Percentiles rank a stretch among this genome's conserved stretches.
Evolutionary conservation across 2,797 vertebrate species (phyloP).

Genomic region (Aldrovandia affinis): DNA sequence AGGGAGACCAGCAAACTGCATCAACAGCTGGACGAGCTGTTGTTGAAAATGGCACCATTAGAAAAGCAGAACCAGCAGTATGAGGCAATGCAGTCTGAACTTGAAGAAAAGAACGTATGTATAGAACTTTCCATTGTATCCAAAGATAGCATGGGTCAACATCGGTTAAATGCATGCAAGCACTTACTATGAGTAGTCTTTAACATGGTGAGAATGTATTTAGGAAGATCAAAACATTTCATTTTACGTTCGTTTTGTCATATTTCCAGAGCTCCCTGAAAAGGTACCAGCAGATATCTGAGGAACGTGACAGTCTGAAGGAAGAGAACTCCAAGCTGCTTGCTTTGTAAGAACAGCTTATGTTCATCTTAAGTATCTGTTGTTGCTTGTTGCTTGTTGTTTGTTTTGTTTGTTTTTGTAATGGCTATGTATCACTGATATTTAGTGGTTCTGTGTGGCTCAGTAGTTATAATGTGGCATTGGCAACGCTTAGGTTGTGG

Average conservation of each 20-base stretch:
- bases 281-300: slow-evolving; percentile 73
- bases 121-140: not conserved
- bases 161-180: not conserved
- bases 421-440: not conserved
- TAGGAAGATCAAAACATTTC: not conserved
- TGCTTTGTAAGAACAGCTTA: slow-evolving; percentile 74
- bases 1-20: slow-evolving; percentile 86
- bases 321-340: slow-evolving; percentile 79
- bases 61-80: slow-evolving; percentile 84
- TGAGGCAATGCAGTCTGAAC: slow-evolving; percentile 79
- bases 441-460: no score
- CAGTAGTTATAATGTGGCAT: no score
- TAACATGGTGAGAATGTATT: slow-evolving; percentile 66
- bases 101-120: slow-evolving; percentile 87
- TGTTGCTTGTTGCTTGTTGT: not conserved
- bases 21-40: slow-evolving; percentile 86
- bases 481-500: no score
- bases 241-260: not conserved
- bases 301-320: slow-evolving; percentile 76
- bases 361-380: not conserved
- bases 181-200: not conserved
- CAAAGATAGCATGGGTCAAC: not conserved
- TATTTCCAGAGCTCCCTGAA: slow-evolving; percentile 78
- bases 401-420: no score
- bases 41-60: slow-evolving; percentile 79